Evolutionary conservation across 2,888 invertebrate genomes (phyloP), one percentile per base, ranked within the genome.

Genomic region (Acleris emargana): DNA sequence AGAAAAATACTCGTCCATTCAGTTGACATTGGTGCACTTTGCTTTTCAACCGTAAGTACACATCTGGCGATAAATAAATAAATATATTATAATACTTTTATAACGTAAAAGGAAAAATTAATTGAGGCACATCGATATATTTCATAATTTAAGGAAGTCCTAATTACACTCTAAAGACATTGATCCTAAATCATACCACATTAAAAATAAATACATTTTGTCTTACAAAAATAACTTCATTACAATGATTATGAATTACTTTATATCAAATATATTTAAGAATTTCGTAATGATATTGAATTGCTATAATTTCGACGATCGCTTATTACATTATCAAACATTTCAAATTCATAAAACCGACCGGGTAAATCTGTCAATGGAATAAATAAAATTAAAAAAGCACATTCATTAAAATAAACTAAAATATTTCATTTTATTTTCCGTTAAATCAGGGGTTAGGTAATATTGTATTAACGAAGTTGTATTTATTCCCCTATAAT

Each of bases 71-170:
- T 67, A 69, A 74, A 73, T 67, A 69, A 74, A 73, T 81, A 81
- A 81, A 78, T 81, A 79, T 80, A 75, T 64, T 59, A 64, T 75
- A 75, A 77, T 72, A 79, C 75, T 73, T 70, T 63, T 57, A 71
- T 67, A 57, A 52, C n/a, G 57, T 64, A 69, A 71, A 70, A 72
- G 57, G 68, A 72, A 73, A 69, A 70, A 70, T 71, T 69, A 58
- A 68, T 70, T 58, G 64, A 62, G 61, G 63, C 62, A 64, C 60
- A 45, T 63, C 52, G 62, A 60, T 64, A 20, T 43, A 51, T 52
- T 62, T 63, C 52, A 45, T 45, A 28, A 45, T 51, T 61, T 61
- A 50, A 61, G 55, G 54, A 57, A 66, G 50, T 55, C 55, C 51
- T 61, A 60, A 60, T 55, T 66, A 66, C 45, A 61, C 51, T 55